Base-by-base conservation (phyloP, 2,113 vertebrate species). In the Albula glossodonta region DNA sequence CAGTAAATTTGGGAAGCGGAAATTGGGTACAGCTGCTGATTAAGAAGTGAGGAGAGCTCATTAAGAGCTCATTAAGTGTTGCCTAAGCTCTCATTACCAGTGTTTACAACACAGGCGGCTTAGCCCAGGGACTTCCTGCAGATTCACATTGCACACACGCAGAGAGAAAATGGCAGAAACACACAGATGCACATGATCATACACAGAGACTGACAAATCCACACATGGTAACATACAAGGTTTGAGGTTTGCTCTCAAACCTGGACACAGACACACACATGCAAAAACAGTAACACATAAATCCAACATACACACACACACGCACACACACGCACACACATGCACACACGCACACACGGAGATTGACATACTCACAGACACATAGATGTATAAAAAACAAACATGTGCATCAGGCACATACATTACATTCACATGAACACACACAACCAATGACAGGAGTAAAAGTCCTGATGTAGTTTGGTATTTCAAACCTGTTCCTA, bases 11-110 rank as follows among this genome's bases (percentile, higher is more conserved):
- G 31, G 31, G 84, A 48, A 52, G 25, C 15, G 31, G 50, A 85
- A 31, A 56, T 52, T 15, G n/a, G 50, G 83, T 31, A 57, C 70
- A 84, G 77, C 74, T 80, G 84, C 56, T 85, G 84, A 80, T 80
- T 66, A 66, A 81, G 57, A 63, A 81, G 56, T 78, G 53, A 25
- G 49, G 66, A 22, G 56, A 80, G 84, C 70, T 85, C 78, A 60
- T 81, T 80, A 80, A 63, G 48, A 66, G 84, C 70, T 85, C 78
- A 79, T 81, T 80, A 80, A 80, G 17, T 63, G 78, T 48, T 48
- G 49, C 8, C 53, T 85, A 48, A 15, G 78, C 6, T 22, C 84
- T 85, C 78, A 80, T 81, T 85, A 80, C 77, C 53, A 31, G 51
- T 57, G 53, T 81, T 80, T 85, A 60, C 81, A 63, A 53, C 51